Conservation (phyloP, 2,113 vertebrate species). For the Hyperopisus bebe region DNA sequence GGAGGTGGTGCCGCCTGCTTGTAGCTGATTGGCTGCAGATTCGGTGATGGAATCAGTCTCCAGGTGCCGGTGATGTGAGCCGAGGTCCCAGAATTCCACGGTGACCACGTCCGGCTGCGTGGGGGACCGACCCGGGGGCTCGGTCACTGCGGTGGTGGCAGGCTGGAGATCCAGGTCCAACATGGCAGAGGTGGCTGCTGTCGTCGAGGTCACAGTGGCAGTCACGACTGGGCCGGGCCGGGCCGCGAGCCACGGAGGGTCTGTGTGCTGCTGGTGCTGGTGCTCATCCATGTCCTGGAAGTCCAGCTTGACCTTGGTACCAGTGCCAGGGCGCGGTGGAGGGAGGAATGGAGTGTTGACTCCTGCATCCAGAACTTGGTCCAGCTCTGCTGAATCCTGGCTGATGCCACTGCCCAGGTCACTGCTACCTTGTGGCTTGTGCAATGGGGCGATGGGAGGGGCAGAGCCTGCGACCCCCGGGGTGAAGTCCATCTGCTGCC, state of each 20-base stretch:
- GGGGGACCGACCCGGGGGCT: conserved; percentile 23
- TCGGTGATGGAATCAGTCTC: conserved; percentile 51
- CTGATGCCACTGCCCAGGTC: conserved; percentile 71
- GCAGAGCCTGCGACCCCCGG: conserved; percentile 35
- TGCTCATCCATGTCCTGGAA: conserved; percentile 46
- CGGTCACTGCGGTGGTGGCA: conserved; percentile 34
- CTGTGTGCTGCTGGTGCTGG: conserved; percentile 40
- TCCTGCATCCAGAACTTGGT: conserved; percentile 49
- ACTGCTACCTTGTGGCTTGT: conserved; percentile 46
- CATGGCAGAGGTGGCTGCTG: conserved; percentile 33
- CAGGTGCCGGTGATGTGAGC: conserved; percentile 51
- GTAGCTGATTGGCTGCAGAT: conserved; percentile 48
- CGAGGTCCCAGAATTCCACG: conserved; percentile 73
- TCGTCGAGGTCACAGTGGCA: not conserved
- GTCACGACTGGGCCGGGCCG: conserved; percentile 23
- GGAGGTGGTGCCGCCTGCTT: conserved; percentile 66
- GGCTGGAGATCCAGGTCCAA: conserved; percentile 47
- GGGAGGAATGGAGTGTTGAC: conserved; percentile 16
- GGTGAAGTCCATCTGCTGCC: conserved; percentile 36
- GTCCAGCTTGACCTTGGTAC: conserved; percentile 4
- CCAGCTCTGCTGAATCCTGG: conserved; percentile 55
- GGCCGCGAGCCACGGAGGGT: conserved; percentile 46
- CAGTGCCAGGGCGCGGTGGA: conserved; percentile 17
- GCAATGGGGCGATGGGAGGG: conserved; percentile 40
- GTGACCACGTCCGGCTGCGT: conserved; percentile 59